Evolutionary conservation across 2,888 invertebrate species (phyloP).

Genomic region (Aspidiotus destructor): DNA sequence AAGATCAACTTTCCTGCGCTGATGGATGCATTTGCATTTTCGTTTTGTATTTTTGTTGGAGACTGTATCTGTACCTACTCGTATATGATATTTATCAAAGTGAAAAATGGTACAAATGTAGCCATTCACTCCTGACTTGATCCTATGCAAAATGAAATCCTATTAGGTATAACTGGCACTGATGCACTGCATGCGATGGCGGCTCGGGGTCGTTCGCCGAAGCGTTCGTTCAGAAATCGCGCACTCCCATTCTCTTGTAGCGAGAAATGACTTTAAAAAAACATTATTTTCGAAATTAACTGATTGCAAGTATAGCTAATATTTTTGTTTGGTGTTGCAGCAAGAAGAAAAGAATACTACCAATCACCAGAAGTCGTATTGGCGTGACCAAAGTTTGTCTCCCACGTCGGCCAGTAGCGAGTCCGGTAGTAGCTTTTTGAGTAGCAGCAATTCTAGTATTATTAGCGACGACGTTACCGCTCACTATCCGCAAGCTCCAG

Average conservation of each 20-base stretch:
- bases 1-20: too few relatives aligned
- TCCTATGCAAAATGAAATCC: background rate
- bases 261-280: too few relatives aligned
- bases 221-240: too few relatives aligned
- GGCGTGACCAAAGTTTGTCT: conserved; percentile 14
- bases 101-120: too few relatives aligned
- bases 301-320: background rate
- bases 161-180: background rate
- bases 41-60: too few relatives aligned
- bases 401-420: conserved; percentile 17
- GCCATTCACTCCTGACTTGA: too few relatives aligned
- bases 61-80: too few relatives aligned
- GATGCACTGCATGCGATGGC: background rate
- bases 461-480: conserved; percentile 15
- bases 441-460: conserved; percentile 23
- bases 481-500: conserved; percentile 10
- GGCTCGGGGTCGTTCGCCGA: too few relatives aligned
- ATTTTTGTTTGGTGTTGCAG: background rate
- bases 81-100: too few relatives aligned
- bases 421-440: conserved; percentile 11
- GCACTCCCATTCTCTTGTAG: too few relatives aligned
- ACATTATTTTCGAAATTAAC: background rate
- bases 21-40: too few relatives aligned
- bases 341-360: conserved; percentile 15
- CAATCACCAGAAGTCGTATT: conserved; percentile 6